Evolutionary conservation across 2,113 vertebrate species (phyloP).

Genomic region (Apteryx mantelli): DNA sequence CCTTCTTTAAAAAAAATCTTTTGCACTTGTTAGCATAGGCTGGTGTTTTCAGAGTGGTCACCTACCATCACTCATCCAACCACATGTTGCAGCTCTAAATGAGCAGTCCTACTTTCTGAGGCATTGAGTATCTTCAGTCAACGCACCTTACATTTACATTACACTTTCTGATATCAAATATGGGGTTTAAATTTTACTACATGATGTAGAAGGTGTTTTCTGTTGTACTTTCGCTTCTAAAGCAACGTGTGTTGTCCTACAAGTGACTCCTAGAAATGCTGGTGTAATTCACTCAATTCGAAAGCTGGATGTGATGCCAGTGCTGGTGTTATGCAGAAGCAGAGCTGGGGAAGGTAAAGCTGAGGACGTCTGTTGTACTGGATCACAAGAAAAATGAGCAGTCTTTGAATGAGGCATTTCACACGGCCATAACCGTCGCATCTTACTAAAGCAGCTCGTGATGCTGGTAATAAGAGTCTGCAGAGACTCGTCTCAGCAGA

Average conservation of each 20-base stretch:
- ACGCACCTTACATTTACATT: no score
- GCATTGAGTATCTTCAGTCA: neutral
- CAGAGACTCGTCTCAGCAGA: no score
- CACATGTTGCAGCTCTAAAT: rapidly evolving
- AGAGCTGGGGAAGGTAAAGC: neutral
- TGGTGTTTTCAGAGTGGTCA: neutral
- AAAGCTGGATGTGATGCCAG: no score
- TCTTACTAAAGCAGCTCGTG: neutral
- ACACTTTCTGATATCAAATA: neutral
- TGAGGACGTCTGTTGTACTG: neutral
- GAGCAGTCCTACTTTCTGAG: no score
- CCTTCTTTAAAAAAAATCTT: neutral
- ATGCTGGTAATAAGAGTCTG: no score
- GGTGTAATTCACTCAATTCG: neutral
- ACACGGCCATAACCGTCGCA: rapidly evolving
- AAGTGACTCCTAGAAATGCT: neutral
- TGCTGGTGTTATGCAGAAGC: neutral
- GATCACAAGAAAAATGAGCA: neutral
- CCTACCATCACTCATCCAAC: no score
- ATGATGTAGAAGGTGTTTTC: neutral
- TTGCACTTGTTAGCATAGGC: neutral
- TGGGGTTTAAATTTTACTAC: neutral
- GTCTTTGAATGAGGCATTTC: neutral
- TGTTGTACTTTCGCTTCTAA: neutral
- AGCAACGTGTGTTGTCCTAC: neutral